These are phyloP conservation scores for Melanophora roralis DNA, from an alignment of 2,888 invertebrate species.

Conservation along the genomic window DNA sequence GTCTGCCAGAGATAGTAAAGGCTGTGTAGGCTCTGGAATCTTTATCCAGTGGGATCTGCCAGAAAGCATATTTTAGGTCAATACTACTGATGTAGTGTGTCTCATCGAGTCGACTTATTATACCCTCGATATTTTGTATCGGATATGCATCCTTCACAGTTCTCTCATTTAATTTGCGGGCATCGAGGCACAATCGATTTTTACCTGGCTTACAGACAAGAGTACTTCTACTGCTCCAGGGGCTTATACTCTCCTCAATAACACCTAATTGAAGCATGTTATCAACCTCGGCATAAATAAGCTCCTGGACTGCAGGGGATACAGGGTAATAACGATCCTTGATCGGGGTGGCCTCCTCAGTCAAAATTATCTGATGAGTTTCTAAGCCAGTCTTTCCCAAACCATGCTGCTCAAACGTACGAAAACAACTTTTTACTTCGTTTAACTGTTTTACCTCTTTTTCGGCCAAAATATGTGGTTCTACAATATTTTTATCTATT, in stretches of 20 bases:
- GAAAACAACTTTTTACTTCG: not conserved
- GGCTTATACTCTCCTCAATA: not conserved
- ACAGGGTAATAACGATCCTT: not conserved
- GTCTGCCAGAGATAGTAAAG: not conserved
- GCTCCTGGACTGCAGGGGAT: not conserved
- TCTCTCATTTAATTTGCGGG: not conserved
- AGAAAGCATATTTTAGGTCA: conserved; percentile 13
- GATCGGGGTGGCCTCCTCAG: not conserved
- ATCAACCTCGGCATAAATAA: not conserved
- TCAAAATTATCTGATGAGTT: not conserved
- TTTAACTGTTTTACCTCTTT: not conserved
- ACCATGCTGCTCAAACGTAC: not conserved
- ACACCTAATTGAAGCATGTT: not conserved
- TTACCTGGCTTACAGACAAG: not conserved
- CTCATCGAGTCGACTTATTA: not conserved
- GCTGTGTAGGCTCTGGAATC: conserved; percentile 14
- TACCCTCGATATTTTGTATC: not conserved
- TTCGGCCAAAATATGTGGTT: not conserved
- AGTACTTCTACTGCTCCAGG: not conserved
- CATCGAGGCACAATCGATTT: not conserved
- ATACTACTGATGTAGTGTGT: conserved; percentile 12
- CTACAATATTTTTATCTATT: not conserved
- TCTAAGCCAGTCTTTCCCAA: not conserved
- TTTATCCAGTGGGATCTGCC: conserved; percentile 15
- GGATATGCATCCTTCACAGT: not conserved